Evolutionary conservation across 2,888 invertebrate genomes (phyloP), one percentile per base, ranked within the genome.

Genomic region (Asteroscopus sphinx): DNA sequence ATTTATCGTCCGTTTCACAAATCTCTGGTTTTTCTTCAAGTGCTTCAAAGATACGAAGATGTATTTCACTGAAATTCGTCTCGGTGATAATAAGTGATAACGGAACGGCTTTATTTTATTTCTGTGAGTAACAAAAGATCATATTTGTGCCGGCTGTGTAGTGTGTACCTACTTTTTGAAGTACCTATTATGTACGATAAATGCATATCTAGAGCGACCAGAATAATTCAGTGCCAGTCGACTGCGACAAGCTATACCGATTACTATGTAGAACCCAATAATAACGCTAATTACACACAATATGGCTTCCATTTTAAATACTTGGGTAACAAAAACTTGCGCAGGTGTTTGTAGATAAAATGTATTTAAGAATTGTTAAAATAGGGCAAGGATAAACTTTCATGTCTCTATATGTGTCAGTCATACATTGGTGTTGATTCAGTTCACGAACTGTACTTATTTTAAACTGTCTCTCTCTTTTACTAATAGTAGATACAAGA

Each of bases 271-370:
- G 28, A 39, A 41, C 11, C 21, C 12, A 45, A n/a, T 25, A 68
- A 54, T 61, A 36, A 33, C 36, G 16, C 35, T 39, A 48, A 62
- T 45, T 41, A 60, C 44, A 32, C 15, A 35, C 48, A 46, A 60
- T 36, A 66, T 45, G 17, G 28, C 37, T 26, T 28, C 25, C 6
- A 39, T 16, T 21, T 36, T 36, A 15, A 30, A 61, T 33, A 36
- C 12, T 40, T 28, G 17, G n/a, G 33, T 32, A 8, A 28, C 28
- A 28, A 8, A 9, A 8, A 28, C 8, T 9, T 28, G 28, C 9
- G 11, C 9, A 28, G 28, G 28, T 6, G 2, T 21, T 21, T 21
- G 21, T 21, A 6, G 21, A 21, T 4, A 21, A 21, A 6, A 21
- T 21, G 6, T 4, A 21, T 21, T 21, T 21, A 21, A 21, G 21